These are phyloP conservation scores for Hiodon alosoides DNA, from an alignment of 2,113 vertebrate genomes.

Conservation along the genomic window DNA sequence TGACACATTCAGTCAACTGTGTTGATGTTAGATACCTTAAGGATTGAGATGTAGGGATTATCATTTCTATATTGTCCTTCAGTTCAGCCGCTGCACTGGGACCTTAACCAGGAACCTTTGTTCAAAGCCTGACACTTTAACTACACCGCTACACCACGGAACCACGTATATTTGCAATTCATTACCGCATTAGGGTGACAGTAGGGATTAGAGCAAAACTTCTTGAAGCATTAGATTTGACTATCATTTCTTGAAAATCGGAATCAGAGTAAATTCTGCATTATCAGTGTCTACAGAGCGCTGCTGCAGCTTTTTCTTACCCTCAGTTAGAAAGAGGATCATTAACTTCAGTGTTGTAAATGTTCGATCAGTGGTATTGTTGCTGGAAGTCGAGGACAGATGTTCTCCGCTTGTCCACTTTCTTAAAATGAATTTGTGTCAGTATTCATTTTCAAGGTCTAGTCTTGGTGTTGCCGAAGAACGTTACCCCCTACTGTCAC, in stretches of 20 bases:
- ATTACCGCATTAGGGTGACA: constrained; percentile 64
- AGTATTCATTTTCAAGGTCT: constrained; percentile 15
- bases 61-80: too few species aligned
- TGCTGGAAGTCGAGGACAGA: constrained; percentile 55
- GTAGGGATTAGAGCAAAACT: constrained; percentile 68
- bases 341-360: constrained; percentile 77
- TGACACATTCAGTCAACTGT: too few species aligned
- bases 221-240: constrained; percentile 51
- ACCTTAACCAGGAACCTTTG: too few species aligned
- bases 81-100: too few species aligned
- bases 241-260: background rate
- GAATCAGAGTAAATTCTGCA: constrained; percentile 22
- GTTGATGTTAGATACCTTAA: too few species aligned
- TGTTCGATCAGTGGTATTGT: constrained; percentile 74
- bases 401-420: constrained; percentile 65
- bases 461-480: constrained; percentile 4
- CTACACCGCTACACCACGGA: constrained; percentile 1
- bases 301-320: constrained; percentile 59
- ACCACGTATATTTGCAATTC: constrained; percentile 68
- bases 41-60: too few species aligned
- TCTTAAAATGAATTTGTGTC: constrained; percentile 73
- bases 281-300: constrained; percentile 65
- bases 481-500: too few species aligned
- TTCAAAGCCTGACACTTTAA: too few species aligned
- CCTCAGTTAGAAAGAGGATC: constrained; percentile 76